Evolutionary conservation across 1,140 invertebrate genomes (phyloP), one percentile per base, ranked within the genome.

Genomic region (Maconellicoccus hirsutus): DNA sequence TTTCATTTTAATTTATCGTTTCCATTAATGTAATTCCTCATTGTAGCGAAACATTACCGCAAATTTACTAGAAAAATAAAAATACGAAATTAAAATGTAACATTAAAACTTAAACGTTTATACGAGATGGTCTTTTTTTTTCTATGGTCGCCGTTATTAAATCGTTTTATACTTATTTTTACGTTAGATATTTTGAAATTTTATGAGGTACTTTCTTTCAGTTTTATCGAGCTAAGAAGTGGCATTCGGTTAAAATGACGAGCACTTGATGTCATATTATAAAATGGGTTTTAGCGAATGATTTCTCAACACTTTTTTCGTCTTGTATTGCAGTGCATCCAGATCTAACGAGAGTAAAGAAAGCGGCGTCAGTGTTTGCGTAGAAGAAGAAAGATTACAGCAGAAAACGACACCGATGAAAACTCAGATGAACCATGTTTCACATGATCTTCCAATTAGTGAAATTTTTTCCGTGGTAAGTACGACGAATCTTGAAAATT

Each of bases 321-420:
- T n/a, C 16, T 66, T 66, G 2, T 66, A 26, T 66, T 23, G 25
- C 61, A 66, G 61, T 1, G 25, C 25, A 2, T 66, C 61, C 8
- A 66, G 25, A 19, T 66, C 25, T 23, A 26, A 66, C 19, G 61
- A 66, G 25, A 66, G 25, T 66, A 66, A 66, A 25, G 61, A 66
- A 25, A 26, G 3, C 61, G 61, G 25, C 4, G 21, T 66, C 16
- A 66, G 61, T 26, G 25, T 66, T 25, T 25, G 10, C 16, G 61
- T 66, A 10, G 61, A 66, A 66, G 61, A 66, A 23, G 61, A 66
- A 66, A 23, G 61, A 23, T 25, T 66, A 16, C 61, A 66, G 25
- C 61, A 66, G 16, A 66, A 26, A 25, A 66, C 25, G 21, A 3
- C 61, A 4, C 61, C 61, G 25, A 19, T 26, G 8, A 66, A 25